A percentile compares a stretch with the other conserved stretches of the same genome.
Evolutionary conservation across 2,888 invertebrate species (phyloP).

Genomic region (Gasteruption jaculator): DNA sequence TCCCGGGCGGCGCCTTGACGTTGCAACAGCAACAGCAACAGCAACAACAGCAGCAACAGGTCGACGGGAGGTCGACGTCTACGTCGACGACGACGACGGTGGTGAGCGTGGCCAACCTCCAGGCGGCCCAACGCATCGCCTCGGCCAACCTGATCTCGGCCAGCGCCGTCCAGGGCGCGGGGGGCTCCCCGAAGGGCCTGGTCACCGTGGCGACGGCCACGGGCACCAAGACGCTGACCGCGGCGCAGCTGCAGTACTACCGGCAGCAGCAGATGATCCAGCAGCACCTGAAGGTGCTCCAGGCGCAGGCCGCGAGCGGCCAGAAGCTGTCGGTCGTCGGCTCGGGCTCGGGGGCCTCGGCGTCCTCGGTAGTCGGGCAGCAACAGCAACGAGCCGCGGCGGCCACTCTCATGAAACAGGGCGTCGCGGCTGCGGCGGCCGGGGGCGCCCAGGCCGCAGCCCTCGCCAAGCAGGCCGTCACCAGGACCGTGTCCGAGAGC

Average conservation of each 20-base stretch:
- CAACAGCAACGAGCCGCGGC: too few relatives aligned
- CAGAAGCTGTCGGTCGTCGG: constrained; percentile 49
- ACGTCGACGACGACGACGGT: constrained; percentile 43
- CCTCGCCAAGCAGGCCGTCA: constrained; percentile 51
- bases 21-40: constrained; percentile 43
- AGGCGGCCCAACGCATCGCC: constrained; percentile 46
- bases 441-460: constrained; percentile 26
- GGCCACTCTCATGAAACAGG: constrained; percentile 43
- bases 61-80: too few relatives aligned
- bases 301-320: constrained; percentile 39
- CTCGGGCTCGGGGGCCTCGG: constrained; percentile 32
- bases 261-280: constrained; percentile 58
- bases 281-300: constrained; percentile 42
- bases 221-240: constrained; percentile 55
- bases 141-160: constrained; percentile 40
- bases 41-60: constrained; percentile 29
- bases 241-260: constrained; percentile 60
- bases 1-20: too few relatives aligned
- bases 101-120: constrained; percentile 47
- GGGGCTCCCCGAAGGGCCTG: constrained; percentile 41
- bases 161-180: constrained; percentile 34
- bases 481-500: constrained; percentile 56
- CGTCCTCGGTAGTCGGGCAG: constrained; percentile 34
- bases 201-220: constrained; percentile 53
- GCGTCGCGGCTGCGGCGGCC: constrained; percentile 25